Evolutionary conservation across 2,797 vertebrate species (phyloP).

Genomic region (Pantherophis alleghaniensis): DNA sequence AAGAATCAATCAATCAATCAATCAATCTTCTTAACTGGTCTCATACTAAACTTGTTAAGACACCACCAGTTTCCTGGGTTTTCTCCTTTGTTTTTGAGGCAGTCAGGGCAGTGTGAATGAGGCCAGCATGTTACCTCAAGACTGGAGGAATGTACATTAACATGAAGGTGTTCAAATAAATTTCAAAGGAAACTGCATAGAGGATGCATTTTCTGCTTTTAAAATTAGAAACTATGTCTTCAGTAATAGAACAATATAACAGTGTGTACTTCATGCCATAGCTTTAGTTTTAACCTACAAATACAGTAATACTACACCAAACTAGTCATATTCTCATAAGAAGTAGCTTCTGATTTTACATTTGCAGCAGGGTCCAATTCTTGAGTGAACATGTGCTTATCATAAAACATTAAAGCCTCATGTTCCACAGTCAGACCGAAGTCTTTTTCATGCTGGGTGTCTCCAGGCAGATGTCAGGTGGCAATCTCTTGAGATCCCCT

Average conservation of each 20-base stretch:
- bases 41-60: background rate
- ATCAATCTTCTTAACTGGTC: too few species aligned
- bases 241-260: background rate
- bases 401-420: background rate
- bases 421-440: background rate
- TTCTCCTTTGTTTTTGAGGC: background rate
- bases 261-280: background rate
- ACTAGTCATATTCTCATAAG: background rate
- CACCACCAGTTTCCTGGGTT: background rate
- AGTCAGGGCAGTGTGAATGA: background rate
- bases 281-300: background rate
- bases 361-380: background rate
- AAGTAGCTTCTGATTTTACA: background rate
- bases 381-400: background rate
- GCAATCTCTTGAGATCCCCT: too few species aligned
- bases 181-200: slow-evolving; percentile 3
- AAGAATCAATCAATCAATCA: background rate
- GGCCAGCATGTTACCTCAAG: background rate
- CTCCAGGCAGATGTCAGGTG: background rate
- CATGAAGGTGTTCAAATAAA: background rate
- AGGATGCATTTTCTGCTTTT: background rate
- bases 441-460: background rate
- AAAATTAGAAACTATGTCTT: background rate
- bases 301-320: background rate
- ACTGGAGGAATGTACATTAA: background rate